A percentile compares a stretch with the other conserved stretches of the same genome.
phyloP scores from a whole-genome alignment of 2,113 vertebrate genomes.

The Crypturellus undulatus region DNA sequence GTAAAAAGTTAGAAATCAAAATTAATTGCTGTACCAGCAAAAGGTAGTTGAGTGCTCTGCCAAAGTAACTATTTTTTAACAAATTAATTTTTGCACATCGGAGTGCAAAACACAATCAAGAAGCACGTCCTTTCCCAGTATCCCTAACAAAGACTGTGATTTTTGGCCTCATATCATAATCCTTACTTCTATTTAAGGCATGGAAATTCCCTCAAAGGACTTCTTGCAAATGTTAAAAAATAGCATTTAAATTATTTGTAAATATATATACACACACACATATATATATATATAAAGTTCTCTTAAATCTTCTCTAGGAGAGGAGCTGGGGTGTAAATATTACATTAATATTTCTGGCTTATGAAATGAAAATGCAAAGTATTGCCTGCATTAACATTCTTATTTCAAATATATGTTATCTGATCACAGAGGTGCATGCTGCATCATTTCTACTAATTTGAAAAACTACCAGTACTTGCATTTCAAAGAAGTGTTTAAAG shows the following conservation, averaged over 20 bases:
- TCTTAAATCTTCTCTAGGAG: constrained; percentile 1
- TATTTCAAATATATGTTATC: neutral
- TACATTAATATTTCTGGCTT: neutral
- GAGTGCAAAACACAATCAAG: neutral
- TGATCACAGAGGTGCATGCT: neutral
- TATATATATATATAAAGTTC: neutral
- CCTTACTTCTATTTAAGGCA: neutral
- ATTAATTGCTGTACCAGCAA: neutral
- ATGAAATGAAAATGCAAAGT: neutral
- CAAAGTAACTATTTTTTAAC: neutral
- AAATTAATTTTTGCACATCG: neutral
- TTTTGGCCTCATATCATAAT: neutral
- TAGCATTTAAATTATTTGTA: neutral
- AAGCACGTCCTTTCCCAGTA: neutral
- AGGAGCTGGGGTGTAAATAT: neutral
- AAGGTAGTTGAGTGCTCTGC: neutral
- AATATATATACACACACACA: neutral
- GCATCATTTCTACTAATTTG: constrained; percentile 15
- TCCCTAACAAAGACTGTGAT: neutral
- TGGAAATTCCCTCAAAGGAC: neutral
- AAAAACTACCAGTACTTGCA: constrained; percentile 1
- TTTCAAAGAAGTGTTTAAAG: neutral
- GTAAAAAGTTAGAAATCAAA: neutral
- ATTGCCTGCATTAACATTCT: neutral
- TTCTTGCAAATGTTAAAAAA: neutral